These are phyloP conservation scores for Maniola jurtina DNA, from an alignment of 1,140 invertebrate genomes.

Conservation along the genomic window DNA sequence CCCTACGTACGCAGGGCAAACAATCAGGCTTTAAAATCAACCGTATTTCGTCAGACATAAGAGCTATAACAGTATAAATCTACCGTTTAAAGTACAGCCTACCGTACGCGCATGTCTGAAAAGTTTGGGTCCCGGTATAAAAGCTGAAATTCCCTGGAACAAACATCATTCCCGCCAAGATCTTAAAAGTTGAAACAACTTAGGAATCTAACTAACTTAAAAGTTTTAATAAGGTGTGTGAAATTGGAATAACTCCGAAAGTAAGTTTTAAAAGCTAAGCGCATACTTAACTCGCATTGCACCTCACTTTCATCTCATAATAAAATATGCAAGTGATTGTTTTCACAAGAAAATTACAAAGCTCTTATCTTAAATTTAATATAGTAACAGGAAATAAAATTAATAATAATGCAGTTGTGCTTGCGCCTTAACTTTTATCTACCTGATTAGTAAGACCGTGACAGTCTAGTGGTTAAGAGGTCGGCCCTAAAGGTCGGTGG, in stretches of 20 bases:
- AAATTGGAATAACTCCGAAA: conserved; percentile 24
- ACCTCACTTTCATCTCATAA: no score
- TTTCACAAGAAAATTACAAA: no score
- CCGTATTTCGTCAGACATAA: conserved; percentile 20
- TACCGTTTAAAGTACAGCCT: conserved; percentile 8
- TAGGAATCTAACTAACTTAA: conserved; percentile 2
- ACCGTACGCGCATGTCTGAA: conserved; percentile 44
- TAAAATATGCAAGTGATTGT: no score
- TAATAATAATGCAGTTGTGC: no score
- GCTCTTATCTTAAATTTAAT: no score
- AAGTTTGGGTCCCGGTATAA: conserved; percentile 36
- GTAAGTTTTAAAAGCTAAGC: conserved; percentile 28
- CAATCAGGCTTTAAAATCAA: neutral
- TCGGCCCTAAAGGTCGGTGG: no score
- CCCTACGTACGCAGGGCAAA: conserved; percentile 25
- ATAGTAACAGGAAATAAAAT: no score
- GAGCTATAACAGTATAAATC: conserved; percentile 22
- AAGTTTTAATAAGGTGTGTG: conserved; percentile 24
- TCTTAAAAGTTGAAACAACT: conserved; percentile 27
- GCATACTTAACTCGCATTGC: neutral
- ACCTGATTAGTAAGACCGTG: no score
- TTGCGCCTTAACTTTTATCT: no score
- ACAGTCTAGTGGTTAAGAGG: no score
- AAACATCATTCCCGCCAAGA: conserved; percentile 48
- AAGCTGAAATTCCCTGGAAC: conserved; percentile 30